Evolutionary conservation across 53 echinoderm and acorn worm species (phyloP).

Genomic region (Holothuria scabra): DNA sequence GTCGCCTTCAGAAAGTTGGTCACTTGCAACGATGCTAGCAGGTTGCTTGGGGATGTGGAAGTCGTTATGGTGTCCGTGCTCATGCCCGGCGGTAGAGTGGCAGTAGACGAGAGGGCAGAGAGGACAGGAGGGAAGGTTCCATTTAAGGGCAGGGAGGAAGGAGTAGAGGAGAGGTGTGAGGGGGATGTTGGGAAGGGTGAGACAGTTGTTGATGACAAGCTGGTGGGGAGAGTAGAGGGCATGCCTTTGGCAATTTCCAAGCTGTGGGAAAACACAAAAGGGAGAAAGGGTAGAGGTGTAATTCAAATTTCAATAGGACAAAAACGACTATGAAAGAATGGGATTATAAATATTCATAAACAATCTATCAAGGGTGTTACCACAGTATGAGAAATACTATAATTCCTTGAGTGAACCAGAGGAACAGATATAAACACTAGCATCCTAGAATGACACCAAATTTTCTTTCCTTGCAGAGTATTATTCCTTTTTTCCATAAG

Average conservation of each 20-base stretch:
- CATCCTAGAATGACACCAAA: too few species aligned
- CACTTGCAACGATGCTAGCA: slow-evolving; percentile 53
- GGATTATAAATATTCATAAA: slow-evolving; percentile 52
- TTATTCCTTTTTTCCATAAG: too few species aligned
- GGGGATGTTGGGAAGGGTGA: slow-evolving; percentile 92
- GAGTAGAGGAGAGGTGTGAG: slow-evolving; percentile 85
- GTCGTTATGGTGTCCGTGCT: slow-evolving; percentile 54
- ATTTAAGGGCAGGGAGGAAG: slow-evolving; percentile 60
- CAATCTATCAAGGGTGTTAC: slow-evolving; percentile 45
- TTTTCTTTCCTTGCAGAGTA: too few species aligned
- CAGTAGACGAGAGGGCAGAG: slow-evolving; percentile 76
- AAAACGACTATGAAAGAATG: slow-evolving; percentile 39
- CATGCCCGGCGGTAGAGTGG: slow-evolving; percentile 68
- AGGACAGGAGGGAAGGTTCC: slow-evolving; percentile 55
- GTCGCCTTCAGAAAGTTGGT: slow-evolving; percentile 91
- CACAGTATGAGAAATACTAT: slow-evolving; percentile 13
- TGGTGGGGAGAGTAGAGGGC: slow-evolving; percentile 97
- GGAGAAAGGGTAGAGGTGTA: slow-evolving; percentile 50
- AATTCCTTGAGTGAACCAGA: too few species aligned
- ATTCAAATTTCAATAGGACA: slow-evolving; percentile 3
- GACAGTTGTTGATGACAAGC: slow-evolving; percentile 91
- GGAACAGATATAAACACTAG: too few species aligned
- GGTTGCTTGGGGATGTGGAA: slow-evolving; percentile 46
- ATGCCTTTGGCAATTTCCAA: slow-evolving; percentile 99
- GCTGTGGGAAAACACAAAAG: slow-evolving; percentile 91